A percentile compares a stretch with the other conserved stretches of the same genome.
Conservation (phyloP, 1,140 invertebrate genomes). For the Drosophila melanica region DNA sequence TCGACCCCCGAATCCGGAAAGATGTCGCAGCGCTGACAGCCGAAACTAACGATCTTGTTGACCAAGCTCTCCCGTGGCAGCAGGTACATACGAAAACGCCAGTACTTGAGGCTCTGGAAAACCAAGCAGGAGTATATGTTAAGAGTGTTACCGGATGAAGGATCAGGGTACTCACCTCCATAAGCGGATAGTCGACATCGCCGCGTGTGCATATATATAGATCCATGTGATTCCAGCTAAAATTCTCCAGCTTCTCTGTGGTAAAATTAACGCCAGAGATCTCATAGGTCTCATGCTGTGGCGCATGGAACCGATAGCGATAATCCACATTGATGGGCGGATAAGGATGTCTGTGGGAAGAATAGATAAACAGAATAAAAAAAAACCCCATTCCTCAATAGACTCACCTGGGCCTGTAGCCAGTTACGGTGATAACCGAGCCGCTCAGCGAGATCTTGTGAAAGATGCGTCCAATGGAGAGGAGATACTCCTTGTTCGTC, state of each 20-base stretch:
- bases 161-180: constrained; percentile 87
- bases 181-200: constrained; percentile 94
- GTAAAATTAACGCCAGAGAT: constrained; percentile 97
- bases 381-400: neutral
- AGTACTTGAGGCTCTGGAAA: constrained; percentile 93
- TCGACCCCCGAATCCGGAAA: constrained; percentile 87
- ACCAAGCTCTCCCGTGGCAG: constrained; percentile 91
- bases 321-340: constrained; percentile 95
- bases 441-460: constrained; percentile 94
- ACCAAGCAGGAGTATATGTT: constrained; percentile 16
- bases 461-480: constrained; percentile 98
- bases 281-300: constrained; percentile 96
- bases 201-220: constrained; percentile 97
- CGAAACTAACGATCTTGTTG: constrained; percentile 88
- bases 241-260: constrained; percentile 97
- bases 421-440: constrained; percentile 94
- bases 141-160: neutral
- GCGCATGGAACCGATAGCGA: constrained; percentile 95
- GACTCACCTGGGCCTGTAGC: constrained; percentile 94
- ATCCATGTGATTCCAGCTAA: constrained; percentile 99
- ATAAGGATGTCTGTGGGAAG: constrained; percentile 92
- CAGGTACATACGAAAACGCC: constrained; percentile 95
- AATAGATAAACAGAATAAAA: neutral
- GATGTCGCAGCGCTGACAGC: constrained; percentile 91
- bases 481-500: constrained; percentile 89